Evolutionary conservation across 2,113 vertebrate genomes (phyloP).

Genomic region (Thamnophis sirtalis): DNA sequence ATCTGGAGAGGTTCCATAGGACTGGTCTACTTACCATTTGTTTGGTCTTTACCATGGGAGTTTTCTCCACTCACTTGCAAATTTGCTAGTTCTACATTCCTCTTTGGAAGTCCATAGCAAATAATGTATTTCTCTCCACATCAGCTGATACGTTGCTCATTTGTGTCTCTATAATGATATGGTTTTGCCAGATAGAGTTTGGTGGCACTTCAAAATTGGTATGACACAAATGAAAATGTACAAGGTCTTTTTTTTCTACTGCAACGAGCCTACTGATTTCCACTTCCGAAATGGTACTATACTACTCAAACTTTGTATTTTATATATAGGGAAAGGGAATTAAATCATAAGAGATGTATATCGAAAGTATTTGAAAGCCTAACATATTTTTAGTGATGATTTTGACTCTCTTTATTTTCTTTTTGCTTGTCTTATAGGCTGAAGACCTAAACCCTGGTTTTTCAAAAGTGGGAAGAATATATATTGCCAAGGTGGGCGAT

Average conservation of each 20-base stretch:
- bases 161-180: background rate
- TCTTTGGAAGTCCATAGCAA: background rate
- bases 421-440: conserved; percentile 58
- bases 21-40: background rate
- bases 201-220: background rate
- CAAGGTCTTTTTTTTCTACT: background rate
- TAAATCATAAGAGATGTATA: background rate
- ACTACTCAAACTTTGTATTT: background rate
- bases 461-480: conserved; percentile 83
- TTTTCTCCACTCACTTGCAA: background rate
- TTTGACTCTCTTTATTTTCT: background rate
- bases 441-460: conserved; percentile 87
- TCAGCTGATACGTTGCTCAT: background rate
- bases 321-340: background rate
- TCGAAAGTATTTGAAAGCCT: background rate
- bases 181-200: background rate
- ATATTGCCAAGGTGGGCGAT: conserved; percentile 84
- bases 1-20: background rate
- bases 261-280: background rate
- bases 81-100: background rate
- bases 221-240: background rate
- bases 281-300: background rate
- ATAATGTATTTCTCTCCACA: background rate
- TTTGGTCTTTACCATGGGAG: background rate
- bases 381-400: background rate